Conservation (phyloP, 2,113 vertebrate genomes). For the Suricata suricatta region DNA sequence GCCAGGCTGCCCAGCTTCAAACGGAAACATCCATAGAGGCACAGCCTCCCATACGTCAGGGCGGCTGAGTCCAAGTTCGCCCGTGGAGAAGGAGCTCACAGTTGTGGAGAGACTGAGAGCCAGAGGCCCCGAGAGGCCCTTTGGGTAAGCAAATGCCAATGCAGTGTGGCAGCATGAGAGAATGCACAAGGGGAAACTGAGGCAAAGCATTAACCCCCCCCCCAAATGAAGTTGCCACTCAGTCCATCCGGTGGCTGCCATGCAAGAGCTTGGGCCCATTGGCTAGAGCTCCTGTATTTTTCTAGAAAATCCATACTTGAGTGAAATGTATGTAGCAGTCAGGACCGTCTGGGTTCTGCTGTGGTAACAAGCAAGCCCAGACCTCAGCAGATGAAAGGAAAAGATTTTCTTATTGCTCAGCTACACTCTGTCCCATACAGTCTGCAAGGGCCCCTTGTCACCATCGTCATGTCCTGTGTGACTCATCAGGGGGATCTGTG, state of each 20-base stretch:
- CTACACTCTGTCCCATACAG: background rate
- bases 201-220: background rate
- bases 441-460: background rate
- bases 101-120: background rate
- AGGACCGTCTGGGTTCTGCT: background rate
- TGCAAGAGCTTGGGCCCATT: background rate
- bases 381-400: background rate
- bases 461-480: background rate
- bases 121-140: background rate
- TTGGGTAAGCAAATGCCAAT: background rate
- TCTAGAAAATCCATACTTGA: background rate
- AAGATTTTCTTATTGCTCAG: background rate
- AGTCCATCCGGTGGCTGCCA: background rate
- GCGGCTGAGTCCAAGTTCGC: background rate
- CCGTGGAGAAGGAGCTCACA: background rate
- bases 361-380: background rate
- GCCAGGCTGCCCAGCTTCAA: background rate
- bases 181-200: background rate
- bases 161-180: background rate
- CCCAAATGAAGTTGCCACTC: background rate
- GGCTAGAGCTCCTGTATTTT: background rate
- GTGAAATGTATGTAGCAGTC: background rate
- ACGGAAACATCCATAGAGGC: background rate
- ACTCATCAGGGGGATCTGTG: fast-evolving
- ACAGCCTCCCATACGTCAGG: background rate